Percentiles rank a stretch among this genome's conserved stretches.
Evolutionary conservation across 1,140 invertebrate species (phyloP).

Genomic region (Tyrophagus putrescentiae): DNA sequence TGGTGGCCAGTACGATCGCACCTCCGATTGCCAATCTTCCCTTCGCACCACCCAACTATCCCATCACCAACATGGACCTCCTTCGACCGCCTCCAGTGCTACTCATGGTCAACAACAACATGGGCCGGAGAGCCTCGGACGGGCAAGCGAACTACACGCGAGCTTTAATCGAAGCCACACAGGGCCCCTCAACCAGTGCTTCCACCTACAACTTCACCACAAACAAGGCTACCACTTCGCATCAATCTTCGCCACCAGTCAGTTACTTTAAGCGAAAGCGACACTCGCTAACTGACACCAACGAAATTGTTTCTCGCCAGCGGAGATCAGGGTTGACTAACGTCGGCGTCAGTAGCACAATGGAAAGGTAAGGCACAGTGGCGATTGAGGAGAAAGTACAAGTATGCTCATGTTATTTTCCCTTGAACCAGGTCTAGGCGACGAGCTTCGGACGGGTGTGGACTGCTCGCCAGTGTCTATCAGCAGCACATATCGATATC

Average conservation of each 20-base stretch:
- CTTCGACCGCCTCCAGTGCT: conserved; percentile 23
- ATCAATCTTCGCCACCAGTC: conserved; percentile 6
- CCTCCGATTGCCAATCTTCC: conserved; percentile 26
- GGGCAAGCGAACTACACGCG: conserved; percentile 62
- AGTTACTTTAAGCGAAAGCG: conserved; percentile 18
- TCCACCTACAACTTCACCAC: neutral
- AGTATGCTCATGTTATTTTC: neutral
- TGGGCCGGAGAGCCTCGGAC: conserved; percentile 75
- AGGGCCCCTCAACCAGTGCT: neutral
- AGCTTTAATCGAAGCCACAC: neutral
- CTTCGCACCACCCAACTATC: conserved; percentile 21
- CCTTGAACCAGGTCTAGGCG: conserved; percentile 5
- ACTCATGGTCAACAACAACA: conserved; percentile 23
- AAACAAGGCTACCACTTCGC: conserved; percentile 1
- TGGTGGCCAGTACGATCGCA: conserved; percentile 27
- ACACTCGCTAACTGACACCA: conserved; percentile 22
- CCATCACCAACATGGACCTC: conserved; percentile 23
- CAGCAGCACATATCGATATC: conserved; percentile 15
- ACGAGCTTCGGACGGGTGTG: conserved; percentile 16
- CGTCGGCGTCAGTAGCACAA: neutral
- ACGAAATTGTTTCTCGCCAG: conserved; percentile 15
- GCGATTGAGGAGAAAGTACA: neutral
- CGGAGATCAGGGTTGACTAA: neutral
- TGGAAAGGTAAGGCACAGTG: neutral
- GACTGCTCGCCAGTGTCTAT: neutral